Evolutionary conservation across 2,888 invertebrate species (phyloP).

Genomic region (Charanyca ferruginea): DNA sequence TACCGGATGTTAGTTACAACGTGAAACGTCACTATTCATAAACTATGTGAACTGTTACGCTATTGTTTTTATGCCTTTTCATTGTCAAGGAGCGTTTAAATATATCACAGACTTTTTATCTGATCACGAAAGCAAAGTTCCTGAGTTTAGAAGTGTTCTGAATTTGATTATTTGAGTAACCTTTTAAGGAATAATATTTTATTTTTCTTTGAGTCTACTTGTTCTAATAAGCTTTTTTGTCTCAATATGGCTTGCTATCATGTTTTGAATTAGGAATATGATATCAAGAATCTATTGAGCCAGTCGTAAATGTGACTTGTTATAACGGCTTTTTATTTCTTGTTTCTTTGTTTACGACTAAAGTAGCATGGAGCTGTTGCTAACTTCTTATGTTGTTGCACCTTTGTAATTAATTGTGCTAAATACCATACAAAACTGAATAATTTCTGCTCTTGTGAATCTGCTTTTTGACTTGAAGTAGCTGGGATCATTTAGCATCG

Average conservation of each 20-base stretch:
- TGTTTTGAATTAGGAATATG: constrained; percentile 5
- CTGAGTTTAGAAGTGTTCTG: not conserved
- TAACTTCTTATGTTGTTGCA: constrained; percentile 6
- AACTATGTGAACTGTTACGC: constrained; percentile 66
- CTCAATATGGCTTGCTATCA: not conserved
- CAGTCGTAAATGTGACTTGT: constrained; percentile 2
- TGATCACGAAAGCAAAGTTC: constrained; percentile 41
- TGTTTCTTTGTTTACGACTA: constrained; percentile 15
- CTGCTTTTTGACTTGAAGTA: no score
- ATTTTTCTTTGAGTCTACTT: constrained; percentile 24
- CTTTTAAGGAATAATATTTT: not conserved
- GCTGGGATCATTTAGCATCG: no score
- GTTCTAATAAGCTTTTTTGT: constrained; percentile 1
- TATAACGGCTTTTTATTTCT: constrained; percentile 38
- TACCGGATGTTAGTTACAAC: constrained; percentile 62
- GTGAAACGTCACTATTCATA: constrained; percentile 64
- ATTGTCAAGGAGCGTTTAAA: constrained; percentile 60
- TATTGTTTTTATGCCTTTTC: constrained; percentile 59
- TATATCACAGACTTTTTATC: constrained; percentile 26
- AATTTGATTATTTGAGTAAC: not conserved
- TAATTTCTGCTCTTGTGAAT: no score
- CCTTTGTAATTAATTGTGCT: not conserved
- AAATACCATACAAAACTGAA: no score
- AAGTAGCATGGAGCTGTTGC: constrained; percentile 15
- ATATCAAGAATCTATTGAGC: not conserved